Conservation (phyloP, 2,888 invertebrate genomes). For the Diogma glabrata region DNA sequence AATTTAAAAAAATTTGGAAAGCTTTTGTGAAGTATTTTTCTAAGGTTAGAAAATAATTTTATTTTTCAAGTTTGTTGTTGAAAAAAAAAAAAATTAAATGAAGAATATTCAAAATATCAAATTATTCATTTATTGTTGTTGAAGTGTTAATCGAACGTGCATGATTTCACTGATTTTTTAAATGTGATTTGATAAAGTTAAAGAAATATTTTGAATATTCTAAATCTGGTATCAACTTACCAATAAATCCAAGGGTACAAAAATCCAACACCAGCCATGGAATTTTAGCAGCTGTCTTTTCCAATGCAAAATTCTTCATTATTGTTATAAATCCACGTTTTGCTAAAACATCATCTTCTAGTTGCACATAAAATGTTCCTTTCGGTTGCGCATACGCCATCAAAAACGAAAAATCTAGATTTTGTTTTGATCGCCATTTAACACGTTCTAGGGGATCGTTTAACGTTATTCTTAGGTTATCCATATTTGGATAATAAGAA, state of each 20-base stretch:
- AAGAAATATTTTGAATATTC: slow-evolving; percentile 7
- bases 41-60: too few species aligned
- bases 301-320: slow-evolving; percentile 72
- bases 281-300: slow-evolving; percentile 57
- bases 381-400: slow-evolving; percentile 88
- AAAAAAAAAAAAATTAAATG: too few species aligned
- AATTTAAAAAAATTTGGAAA: too few species aligned
- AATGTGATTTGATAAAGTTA: background rate
- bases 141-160: background rate
- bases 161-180: background rate
- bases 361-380: slow-evolving; percentile 80
- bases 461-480: slow-evolving; percentile 61
- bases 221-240: slow-evolving; percentile 35
- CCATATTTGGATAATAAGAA: slow-evolving; percentile 79
- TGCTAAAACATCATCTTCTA: slow-evolving; percentile 89
- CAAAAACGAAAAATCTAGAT: slow-evolving; percentile 83
- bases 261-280: slow-evolving; percentile 90
- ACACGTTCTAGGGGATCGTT: slow-evolving; percentile 79
- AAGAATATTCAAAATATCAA: too few species aligned
- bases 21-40: too few species aligned
- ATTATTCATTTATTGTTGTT: too few species aligned
- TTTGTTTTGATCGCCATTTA: slow-evolving; percentile 90
- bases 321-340: slow-evolving; percentile 72
- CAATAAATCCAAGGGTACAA: slow-evolving; percentile 89
- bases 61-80: too few species aligned